Evolutionary conservation across 1,140 invertebrate genomes (phyloP).

Genomic region (Amphibalanus amphitrite): DNA sequence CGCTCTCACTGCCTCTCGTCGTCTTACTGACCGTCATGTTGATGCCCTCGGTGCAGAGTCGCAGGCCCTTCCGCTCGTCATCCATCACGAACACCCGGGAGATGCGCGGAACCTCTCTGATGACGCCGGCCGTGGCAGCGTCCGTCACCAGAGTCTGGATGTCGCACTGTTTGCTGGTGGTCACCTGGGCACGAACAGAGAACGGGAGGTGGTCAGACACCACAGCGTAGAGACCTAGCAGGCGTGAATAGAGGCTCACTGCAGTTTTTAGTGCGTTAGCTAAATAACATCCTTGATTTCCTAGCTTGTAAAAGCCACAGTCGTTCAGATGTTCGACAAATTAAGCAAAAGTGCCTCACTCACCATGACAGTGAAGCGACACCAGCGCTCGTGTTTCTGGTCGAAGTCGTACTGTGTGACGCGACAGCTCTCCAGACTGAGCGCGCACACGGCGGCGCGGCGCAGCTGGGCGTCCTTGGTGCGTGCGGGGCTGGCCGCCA

Average conservation of each 20-base stretch:
- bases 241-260: too few species aligned
- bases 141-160: constrained; percentile 56
- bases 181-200: constrained; percentile 13
- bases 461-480: neutral
- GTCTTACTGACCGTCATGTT: constrained; percentile 53
- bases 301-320: too few species aligned
- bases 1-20: too few species aligned
- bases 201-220: constrained; percentile 5
- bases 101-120: constrained; percentile 64
- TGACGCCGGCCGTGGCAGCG: constrained; percentile 49
- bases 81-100: constrained; percentile 52
- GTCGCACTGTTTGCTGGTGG: constrained; percentile 35
- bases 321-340: too few species aligned
- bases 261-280: too few species aligned
- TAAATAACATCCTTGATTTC: too few species aligned
- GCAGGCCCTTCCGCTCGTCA: constrained; percentile 29
- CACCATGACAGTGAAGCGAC: neutral
- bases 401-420: constrained; percentile 8
- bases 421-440: neutral
- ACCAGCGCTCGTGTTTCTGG: constrained; percentile 11
- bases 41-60: constrained; percentile 83
- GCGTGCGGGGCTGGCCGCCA: neutral
- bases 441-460: neutral
- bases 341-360: too few species aligned
- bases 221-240: too few species aligned